A percentile compares a stretch with the other conserved stretches of the same genome.
Conservation (phyloP, 2,888 invertebrate species). For the Timema podura region DNA sequence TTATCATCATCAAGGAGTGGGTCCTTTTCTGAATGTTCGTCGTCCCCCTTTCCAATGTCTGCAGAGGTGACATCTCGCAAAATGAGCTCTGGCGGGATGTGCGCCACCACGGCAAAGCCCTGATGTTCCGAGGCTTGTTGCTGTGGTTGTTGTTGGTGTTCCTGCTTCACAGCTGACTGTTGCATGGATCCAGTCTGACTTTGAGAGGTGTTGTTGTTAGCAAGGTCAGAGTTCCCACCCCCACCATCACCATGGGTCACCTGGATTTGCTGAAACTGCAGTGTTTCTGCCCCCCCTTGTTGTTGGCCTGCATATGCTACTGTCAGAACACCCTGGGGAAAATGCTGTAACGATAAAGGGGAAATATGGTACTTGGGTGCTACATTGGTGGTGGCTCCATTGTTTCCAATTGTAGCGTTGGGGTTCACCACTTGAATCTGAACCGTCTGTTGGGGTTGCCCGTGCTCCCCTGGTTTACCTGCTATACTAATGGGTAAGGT, state of each 20-base stretch:
- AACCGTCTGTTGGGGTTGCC: slow-evolving; percentile 62
- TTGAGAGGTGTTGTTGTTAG: slow-evolving; percentile 27
- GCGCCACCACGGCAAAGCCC: slow-evolving; percentile 37
- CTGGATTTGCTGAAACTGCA: slow-evolving; percentile 34
- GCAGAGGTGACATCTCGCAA: slow-evolving; percentile 26
- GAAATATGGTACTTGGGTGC: slow-evolving; percentile 71
- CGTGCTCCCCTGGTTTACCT: slow-evolving; percentile 68
- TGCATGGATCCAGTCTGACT: slow-evolving; percentile 19
- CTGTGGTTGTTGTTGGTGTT: slow-evolving; percentile 41
- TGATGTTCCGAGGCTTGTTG: slow-evolving; percentile 25
- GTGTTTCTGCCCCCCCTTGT: slow-evolving; percentile 50
- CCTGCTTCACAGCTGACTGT: slow-evolving; percentile 28
- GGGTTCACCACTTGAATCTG: slow-evolving; percentile 72
- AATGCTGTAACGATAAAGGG: slow-evolving; percentile 68
- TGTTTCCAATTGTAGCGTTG: slow-evolving; percentile 41
- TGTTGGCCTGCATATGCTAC: slow-evolving; percentile 64
- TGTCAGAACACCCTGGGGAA: slow-evolving; percentile 70
- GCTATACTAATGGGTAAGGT: slow-evolving; percentile 75
- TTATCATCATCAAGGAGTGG: slow-evolving; percentile 40
- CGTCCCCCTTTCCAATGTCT: slow-evolving; percentile 21
- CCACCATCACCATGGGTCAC: slow-evolving; percentile 23
- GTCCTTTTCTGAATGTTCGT: slow-evolving; percentile 23
- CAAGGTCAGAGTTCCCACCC: slow-evolving; percentile 25
- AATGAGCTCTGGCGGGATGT: slow-evolving; percentile 36
- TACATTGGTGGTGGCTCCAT: slow-evolving; percentile 40